These are phyloP conservation scores for Tragelaphus eurycerus DNA, from an alignment of 2,797 vertebrate species.

Conservation along the genomic window DNA sequence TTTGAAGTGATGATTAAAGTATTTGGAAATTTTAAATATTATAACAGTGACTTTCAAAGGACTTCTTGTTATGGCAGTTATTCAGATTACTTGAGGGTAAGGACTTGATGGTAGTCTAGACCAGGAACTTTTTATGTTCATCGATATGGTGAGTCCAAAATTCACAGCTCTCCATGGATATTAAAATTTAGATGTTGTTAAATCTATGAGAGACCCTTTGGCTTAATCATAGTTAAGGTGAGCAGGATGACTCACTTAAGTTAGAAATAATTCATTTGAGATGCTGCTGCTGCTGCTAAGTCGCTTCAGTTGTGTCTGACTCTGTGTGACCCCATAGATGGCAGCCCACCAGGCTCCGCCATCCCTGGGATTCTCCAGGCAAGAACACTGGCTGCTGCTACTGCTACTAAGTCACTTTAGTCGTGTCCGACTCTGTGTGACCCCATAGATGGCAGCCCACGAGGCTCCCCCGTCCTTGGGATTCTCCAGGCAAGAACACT, in stretches of 20 bases:
- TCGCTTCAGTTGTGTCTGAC: too few species aligned
- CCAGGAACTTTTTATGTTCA: neutral
- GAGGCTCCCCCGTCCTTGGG: too few species aligned
- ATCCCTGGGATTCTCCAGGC: too few species aligned
- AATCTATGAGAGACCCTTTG: neutral
- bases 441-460: too few species aligned
- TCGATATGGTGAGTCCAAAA: neutral
- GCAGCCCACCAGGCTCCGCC: too few species aligned
- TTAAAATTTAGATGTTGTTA: neutral
- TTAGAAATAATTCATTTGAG: conserved; percentile 12
- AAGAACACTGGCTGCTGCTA: too few species aligned
- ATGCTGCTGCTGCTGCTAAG: neutral
- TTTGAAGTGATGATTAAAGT: neutral
- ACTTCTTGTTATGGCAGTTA: neutral
- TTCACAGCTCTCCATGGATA: neutral
- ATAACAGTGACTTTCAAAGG: neutral
- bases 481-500: too few species aligned
- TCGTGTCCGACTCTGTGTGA: too few species aligned
- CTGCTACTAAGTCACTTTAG: too few species aligned
- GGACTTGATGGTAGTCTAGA: neutral
- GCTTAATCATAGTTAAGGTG: neutral
- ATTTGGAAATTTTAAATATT: neutral
- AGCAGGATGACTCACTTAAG: conserved; percentile 7
- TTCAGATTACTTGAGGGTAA: neutral
- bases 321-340: too few species aligned